A percentile compares a stretch with the other conserved stretches of the same genome.
Evolutionary conservation across 2,888 invertebrate genomes (phyloP).

Genomic region (Druceiella hillmani): DNA sequence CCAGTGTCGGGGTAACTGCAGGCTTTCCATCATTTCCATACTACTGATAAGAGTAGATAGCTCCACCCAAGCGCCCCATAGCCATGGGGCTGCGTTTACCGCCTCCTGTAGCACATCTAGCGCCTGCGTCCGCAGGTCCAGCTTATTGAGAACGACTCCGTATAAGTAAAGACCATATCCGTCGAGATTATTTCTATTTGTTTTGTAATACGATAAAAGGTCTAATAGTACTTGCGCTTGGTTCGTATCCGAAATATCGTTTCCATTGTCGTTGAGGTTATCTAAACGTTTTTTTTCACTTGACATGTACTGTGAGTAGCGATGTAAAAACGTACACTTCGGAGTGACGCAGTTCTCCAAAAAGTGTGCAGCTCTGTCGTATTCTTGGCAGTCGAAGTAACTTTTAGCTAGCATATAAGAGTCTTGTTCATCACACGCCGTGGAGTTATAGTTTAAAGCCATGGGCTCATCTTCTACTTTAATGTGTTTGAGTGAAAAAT

Average conservation of each 20-base stretch:
- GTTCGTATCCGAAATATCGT: conserved; percentile 37
- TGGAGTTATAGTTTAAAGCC: conserved; percentile 37
- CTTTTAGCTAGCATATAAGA: conserved; percentile 75
- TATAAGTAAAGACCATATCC: conserved; percentile 85
- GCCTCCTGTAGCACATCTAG: conserved; percentile 74
- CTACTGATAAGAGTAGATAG: conserved; percentile 79
- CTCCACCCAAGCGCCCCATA: conserved; percentile 96
- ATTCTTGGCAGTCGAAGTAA: conserved; percentile 88
- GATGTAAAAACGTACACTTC: conserved; percentile 75
- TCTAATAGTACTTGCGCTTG: conserved; percentile 40
- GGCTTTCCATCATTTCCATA: conserved; percentile 64
- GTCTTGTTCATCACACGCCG: conserved; percentile 60
- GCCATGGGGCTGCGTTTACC: conserved; percentile 70
- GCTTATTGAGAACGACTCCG: conserved; percentile 83
- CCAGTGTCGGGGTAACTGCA: conserved; percentile 83
- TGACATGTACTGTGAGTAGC: conserved; percentile 83
- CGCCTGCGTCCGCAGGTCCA: conserved; percentile 69
- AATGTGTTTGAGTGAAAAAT: conserved; percentile 67
- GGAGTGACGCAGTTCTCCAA: conserved; percentile 63
- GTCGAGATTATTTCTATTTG: conserved; percentile 66
- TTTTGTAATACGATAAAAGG: conserved; percentile 44
- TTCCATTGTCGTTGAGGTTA: conserved; percentile 48
- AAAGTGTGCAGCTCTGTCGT: conserved; percentile 81
- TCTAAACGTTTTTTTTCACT: conserved; percentile 87
- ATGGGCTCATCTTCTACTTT: conserved; percentile 46